Conservation (phyloP, 2,113 vertebrate genomes). For the Prolemur simus region DNA sequence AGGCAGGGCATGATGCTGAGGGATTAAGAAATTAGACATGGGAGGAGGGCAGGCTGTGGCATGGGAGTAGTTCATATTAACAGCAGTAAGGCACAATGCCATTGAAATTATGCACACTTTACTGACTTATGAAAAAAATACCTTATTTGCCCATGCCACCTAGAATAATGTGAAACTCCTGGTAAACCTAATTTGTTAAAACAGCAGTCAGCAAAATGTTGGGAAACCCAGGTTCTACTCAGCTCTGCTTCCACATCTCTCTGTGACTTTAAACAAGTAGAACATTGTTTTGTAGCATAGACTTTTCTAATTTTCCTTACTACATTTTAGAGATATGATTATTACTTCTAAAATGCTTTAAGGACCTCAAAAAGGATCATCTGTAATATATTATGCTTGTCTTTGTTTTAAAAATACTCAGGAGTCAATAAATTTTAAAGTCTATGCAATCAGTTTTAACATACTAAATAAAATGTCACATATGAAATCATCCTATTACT, state of each 20-base stretch:
- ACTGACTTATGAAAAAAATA: background rate
- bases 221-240: background rate
- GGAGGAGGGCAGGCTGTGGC: background rate
- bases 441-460: background rate
- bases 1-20: background rate
- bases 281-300: background rate
- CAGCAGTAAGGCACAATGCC: background rate
- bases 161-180: background rate
- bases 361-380: background rate
- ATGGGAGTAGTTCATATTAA: background rate
- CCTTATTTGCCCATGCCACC: background rate
- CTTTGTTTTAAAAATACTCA: background rate
- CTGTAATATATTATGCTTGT: background rate
- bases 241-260: background rate
- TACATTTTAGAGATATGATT: background rate
- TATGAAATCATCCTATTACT: background rate
- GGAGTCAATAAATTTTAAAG: background rate
- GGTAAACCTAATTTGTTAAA: background rate
- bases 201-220: background rate
- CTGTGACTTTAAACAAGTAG: background rate
- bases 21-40: background rate
- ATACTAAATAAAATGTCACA: background rate
- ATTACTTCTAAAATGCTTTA: background rate
- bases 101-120: background rate
- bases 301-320: background rate